Evolutionary conservation across 2,888 invertebrate species (phyloP), one percentile per base, ranked within the genome.

Genomic region (Plagodis pulveraria): DNA sequence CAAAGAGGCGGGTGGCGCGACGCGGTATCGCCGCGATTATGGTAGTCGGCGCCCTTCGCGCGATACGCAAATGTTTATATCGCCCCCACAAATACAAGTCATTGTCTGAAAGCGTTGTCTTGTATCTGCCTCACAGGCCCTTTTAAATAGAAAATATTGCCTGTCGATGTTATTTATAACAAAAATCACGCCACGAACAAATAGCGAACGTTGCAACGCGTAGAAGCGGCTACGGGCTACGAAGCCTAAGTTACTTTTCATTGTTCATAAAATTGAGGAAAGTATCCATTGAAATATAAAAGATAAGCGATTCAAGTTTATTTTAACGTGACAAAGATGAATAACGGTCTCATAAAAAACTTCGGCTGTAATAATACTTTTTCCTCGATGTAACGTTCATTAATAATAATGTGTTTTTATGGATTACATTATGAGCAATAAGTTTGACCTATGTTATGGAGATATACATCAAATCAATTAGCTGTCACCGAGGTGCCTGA

Each of bases 61-160:
- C 82, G 84, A 88, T 88, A 89, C 86, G 84, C 87, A 88, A 87
- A 89, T 88, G 87, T 89, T 87, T 86, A 88, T 85, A 84, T 76
- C 80, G 70, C 72, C 77, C 55, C 72, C 68, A 62, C 66, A 71
- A 70, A 79, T 78, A 81, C 84, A 86, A 88, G 86, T 86, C 85
- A 88, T 86, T 79, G 81, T 78, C 81, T 89, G 84, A 89, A 91
- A 91, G 89, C 90, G 85, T 89, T 86, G 80, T 85, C 89, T 89
- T 89, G 90, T 91, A 81, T 68, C 67, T 45, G 55, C 62, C 59
- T 55, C 76, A 61, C 67, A 62, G 70, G 75, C 79, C 78, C 76
- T 73, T 81, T 71, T 78, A 77, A 83, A 81, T 68, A 79, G 77
- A 87, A 87, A 85, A 84, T 88, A 89, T 87, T 76, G 78, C 80